Evolutionary conservation across 2,113 vertebrate species (phyloP).

Genomic region (Naja naja): DNA sequence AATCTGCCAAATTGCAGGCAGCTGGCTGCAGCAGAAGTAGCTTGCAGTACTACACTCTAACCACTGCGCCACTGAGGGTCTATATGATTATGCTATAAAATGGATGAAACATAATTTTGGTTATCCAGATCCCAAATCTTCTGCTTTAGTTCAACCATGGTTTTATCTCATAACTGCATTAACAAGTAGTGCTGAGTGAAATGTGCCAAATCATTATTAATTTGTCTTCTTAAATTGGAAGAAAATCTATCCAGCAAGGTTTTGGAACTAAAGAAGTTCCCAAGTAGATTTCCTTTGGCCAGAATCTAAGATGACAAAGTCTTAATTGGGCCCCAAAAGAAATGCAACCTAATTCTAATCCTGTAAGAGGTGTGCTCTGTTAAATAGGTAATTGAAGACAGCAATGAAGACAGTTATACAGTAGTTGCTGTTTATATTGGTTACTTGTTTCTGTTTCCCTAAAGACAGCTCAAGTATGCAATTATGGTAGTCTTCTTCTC

Average conservation of each 20-base stretch:
- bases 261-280: not conserved
- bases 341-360: not conserved
- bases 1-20: no score
- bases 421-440: not conserved
- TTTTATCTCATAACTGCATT: not conserved
- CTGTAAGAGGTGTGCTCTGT: not conserved
- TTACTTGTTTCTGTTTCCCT: not conserved
- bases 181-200: not conserved
- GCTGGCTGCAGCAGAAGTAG: no score
- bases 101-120: not conserved
- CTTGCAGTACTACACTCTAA: no score
- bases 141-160: not conserved
- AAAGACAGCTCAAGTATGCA: not conserved
- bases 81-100: not conserved
- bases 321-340: not conserved
- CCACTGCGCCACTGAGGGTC: no score
- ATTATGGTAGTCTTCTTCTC: not conserved
- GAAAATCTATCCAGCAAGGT: not conserved
- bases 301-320: not conserved
- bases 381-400: not conserved
- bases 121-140: not conserved
- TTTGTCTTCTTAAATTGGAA: not conserved
- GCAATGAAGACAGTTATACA: not conserved
- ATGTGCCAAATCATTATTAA: not conserved
- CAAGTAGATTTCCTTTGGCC: not conserved